Conservation (phyloP, 2,888 invertebrate genomes). For the Trypoxylon attenuatum region DNA sequence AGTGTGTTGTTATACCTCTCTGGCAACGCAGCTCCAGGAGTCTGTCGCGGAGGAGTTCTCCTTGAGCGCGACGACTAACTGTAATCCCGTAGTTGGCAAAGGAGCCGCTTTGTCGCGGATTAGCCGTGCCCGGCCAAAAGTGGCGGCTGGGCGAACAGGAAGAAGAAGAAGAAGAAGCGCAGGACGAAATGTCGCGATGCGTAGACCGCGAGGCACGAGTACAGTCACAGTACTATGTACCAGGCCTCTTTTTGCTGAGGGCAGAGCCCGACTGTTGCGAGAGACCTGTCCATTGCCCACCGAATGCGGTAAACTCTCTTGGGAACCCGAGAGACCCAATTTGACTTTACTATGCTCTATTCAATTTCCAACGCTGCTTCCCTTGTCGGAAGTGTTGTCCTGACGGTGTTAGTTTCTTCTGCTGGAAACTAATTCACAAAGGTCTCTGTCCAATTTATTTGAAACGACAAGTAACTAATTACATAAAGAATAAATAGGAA, state of each 20-base stretch:
- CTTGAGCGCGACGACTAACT: conserved; percentile 40
- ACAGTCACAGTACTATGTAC: too few species aligned
- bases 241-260: background rate
- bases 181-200: background rate
- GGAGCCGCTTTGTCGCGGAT: conserved; percentile 49
- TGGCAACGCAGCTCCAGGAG: too few species aligned
- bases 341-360: background rate
- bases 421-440: too few species aligned
- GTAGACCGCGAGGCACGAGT: too few species aligned
- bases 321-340: conserved; percentile 4
- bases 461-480: too few species aligned
- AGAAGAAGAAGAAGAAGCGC: conserved; percentile 27
- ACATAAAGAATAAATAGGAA: too few species aligned
- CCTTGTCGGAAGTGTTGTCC: background rate
- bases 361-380: background rate
- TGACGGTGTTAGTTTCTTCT: too few species aligned
- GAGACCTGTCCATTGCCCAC: background rate
- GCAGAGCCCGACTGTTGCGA: background rate
- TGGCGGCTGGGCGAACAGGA: conserved; percentile 35
- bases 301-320: conserved; percentile 16
- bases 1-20: too few species aligned
- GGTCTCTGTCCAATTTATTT: too few species aligned
- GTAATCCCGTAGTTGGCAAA: conserved; percentile 49
- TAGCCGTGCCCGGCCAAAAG: conserved; percentile 37
- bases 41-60: too few species aligned